These are phyloP conservation scores for Quadroppia sp. DNA, from an alignment of 2,888 invertebrate species.

Conservation along the genomic window DNA sequence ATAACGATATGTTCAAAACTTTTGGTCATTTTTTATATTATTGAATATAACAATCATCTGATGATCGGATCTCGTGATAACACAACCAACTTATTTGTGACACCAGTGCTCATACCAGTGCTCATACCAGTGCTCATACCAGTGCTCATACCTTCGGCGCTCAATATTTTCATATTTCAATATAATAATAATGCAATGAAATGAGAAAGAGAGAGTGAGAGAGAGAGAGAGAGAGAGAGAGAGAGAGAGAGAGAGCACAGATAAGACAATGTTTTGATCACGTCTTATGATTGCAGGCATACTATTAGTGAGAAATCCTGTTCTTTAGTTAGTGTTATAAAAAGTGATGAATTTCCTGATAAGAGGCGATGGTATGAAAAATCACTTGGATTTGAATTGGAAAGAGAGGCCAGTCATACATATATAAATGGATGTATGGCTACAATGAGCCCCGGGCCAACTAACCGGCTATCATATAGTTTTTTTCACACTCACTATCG, in stretches of 20 bases:
- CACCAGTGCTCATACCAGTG: too few species aligned
- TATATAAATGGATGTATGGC: background rate
- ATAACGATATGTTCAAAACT: background rate
- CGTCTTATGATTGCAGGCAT: conserved; percentile 9
- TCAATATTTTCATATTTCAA: too few species aligned
- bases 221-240: conserved; percentile 31
- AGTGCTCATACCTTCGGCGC: too few species aligned
- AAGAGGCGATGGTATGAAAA: conserved; percentile 24
- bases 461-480: conserved; percentile 18
- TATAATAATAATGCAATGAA: too few species aligned
- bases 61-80: conserved; percentile 22
- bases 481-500: conserved; percentile 33
- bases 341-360: conserved; percentile 34
- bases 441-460: background rate
- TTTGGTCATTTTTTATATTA: background rate
- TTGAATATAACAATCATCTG: background rate
- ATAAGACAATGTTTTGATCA: conserved; percentile 29
- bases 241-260: conserved; percentile 26
- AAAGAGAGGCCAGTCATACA: background rate
- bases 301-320: conserved; percentile 30
- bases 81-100: background rate
- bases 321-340: conserved; percentile 6
- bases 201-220: too few species aligned
- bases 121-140: too few species aligned
- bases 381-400: background rate